phyloP scores from a whole-genome alignment of 2,888 invertebrate genomes.

The Pteria penguin region DNA sequence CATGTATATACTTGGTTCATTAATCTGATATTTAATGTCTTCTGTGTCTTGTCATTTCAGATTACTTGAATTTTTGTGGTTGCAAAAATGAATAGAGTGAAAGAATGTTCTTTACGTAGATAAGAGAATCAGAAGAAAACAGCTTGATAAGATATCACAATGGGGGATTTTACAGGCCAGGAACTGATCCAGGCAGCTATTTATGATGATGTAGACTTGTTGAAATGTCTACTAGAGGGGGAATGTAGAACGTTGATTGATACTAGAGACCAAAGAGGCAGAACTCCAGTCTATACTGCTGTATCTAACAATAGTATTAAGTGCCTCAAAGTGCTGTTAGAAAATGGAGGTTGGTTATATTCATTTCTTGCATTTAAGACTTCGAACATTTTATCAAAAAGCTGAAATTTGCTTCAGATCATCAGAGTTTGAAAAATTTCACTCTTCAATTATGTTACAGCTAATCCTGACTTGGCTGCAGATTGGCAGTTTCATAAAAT shows the following conservation, averaged over 20 bases:
- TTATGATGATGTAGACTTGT: slow-evolving; percentile 73
- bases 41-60: too few relatives aligned
- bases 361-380: too few relatives aligned
- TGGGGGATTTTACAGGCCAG: slow-evolving; percentile 70
- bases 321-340: slow-evolving; percentile 71
- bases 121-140: too few relatives aligned
- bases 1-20: too few relatives aligned
- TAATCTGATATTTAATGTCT: too few relatives aligned
- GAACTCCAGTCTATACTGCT: slow-evolving; percentile 76
- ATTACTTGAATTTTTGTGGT: too few relatives aligned
- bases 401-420: too few relatives aligned
- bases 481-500: slow-evolving; percentile 45
- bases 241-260: slow-evolving; percentile 69
- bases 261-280: slow-evolving; percentile 69
- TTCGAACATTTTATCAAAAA: too few relatives aligned
- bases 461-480: slow-evolving; percentile 53
- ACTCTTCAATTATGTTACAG: slow-evolving; percentile 43
- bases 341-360: slow-evolving; percentile 73
- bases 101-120: too few relatives aligned
- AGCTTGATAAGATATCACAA: too few relatives aligned
- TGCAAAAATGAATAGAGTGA: too few relatives aligned
- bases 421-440: too few relatives aligned
- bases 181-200: slow-evolving; percentile 75
- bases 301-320: slow-evolving; percentile 76
- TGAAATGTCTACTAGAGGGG: slow-evolving; percentile 73